These are phyloP conservation scores for Cinara cedri DNA, from an alignment of 2,888 invertebrate genomes.

Conservation along the genomic window DNA sequence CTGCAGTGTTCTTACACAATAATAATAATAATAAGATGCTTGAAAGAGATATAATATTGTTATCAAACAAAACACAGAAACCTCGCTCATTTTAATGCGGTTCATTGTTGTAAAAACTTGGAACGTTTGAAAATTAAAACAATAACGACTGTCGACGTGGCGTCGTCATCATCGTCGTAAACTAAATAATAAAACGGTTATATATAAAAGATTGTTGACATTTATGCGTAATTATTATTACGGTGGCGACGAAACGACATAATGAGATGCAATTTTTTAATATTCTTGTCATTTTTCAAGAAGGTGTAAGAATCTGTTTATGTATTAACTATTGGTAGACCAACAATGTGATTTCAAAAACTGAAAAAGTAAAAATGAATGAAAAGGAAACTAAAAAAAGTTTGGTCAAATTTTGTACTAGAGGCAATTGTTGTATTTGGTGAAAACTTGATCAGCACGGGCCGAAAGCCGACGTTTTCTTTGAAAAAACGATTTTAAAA, in stretches of 20 bases:
- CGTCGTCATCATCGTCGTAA: neutral
- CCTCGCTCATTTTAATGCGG: neutral
- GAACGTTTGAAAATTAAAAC: constrained; percentile 8
- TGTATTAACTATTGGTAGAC: no score
- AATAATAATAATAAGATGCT: constrained; percentile 21
- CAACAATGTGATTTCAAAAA: neutral
- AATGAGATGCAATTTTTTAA: neutral
- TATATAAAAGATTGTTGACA: constrained; percentile 34
- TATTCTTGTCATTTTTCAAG: neutral
- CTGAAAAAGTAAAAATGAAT: neutral
- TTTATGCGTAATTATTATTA: constrained; percentile 36
- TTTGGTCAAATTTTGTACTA: no score
- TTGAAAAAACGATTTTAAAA: no score
- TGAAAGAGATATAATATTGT: neutral
- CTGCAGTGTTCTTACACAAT: neutral
- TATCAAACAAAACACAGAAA: neutral
- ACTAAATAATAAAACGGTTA: constrained; percentile 21
- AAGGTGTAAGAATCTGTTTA: no score
- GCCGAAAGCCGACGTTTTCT: no score
- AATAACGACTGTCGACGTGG: neutral
- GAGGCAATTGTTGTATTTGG: no score
- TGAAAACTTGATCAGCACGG: no score
- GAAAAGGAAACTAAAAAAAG: no score
- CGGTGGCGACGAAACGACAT: neutral
- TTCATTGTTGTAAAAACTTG: constrained; percentile 30